Percentiles rank a stretch among this genome's conserved stretches.
phyloP scores from a whole-genome alignment of 2,113 vertebrate species.

The Neolamprologus brichardi region DNA sequence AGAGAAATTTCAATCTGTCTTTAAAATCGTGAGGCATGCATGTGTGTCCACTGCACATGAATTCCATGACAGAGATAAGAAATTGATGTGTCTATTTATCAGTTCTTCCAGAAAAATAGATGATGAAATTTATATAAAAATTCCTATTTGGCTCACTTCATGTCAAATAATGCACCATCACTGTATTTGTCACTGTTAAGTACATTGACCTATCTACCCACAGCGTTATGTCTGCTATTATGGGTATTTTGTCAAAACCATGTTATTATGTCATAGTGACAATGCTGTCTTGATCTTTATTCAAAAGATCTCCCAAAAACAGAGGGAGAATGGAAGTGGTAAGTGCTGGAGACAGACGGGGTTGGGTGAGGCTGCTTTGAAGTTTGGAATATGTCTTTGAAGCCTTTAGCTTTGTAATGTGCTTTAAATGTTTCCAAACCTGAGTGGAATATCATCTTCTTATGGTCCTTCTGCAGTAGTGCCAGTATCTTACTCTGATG shows the following conservation, averaged over 20 bases:
- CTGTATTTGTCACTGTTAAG: neutral
- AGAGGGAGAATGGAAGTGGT: neutral
- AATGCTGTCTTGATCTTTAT: neutral
- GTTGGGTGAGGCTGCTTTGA: slow-evolving; percentile 50
- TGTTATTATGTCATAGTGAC: neutral
- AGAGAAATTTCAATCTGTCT: neutral
- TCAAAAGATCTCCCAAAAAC: neutral
- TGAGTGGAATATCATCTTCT: slow-evolving; percentile 25
- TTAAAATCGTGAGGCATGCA: neutral
- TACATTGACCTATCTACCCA: neutral
- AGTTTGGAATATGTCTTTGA: slow-evolving; percentile 59
- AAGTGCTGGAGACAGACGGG: neutral
- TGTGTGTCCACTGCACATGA: neutral
- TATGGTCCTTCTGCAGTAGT: neutral
- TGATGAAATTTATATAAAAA: neutral
- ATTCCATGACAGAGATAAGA: neutral
- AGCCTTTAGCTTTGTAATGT: slow-evolving; percentile 57
- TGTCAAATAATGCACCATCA: neutral
- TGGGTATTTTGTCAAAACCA: neutral
- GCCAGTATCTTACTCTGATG: neutral
- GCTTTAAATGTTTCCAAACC: slow-evolving; percentile 56
- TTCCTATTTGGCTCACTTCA: neutral
- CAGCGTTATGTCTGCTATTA: neutral
- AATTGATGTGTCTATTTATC: neutral
- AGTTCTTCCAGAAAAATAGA: neutral